phyloP scores from a whole-genome alignment of 2,797 vertebrate genomes.

The Chiloscyllium punctatum region DNA sequence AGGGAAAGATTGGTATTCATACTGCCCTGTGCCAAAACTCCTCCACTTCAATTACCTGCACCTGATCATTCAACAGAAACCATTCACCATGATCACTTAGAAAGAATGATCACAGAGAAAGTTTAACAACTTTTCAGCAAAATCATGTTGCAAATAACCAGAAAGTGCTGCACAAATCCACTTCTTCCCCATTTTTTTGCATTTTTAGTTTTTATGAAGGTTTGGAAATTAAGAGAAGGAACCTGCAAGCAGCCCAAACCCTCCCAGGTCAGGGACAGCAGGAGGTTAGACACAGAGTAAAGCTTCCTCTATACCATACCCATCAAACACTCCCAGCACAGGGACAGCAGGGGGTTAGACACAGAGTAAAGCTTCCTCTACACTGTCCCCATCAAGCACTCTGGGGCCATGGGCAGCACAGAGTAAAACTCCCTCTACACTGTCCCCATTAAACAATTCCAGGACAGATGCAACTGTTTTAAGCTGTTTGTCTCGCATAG shows the following conservation, averaged over 20 bases:
- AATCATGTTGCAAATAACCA: background rate
- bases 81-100: background rate
- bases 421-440: background rate
- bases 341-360: too few relatives aligned
- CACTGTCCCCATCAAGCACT: background rate
- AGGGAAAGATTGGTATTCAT: background rate
- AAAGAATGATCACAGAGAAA: background rate
- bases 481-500: too few relatives aligned
- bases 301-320: too few relatives aligned
- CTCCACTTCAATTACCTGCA: background rate
- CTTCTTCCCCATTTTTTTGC: background rate
- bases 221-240: too few relatives aligned
- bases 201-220: background rate
- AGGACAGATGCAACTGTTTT: too few relatives aligned
- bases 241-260: background rate
- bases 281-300: background rate
- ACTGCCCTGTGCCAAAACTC: too few relatives aligned
- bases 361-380: background rate
- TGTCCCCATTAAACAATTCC: background rate
- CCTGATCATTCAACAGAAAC: background rate
- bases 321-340: too few relatives aligned
- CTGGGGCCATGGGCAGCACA: background rate
- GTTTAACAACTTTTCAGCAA: background rate
- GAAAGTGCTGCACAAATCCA: background rate
- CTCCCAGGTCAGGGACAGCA: too few relatives aligned